Percentiles rank a stretch among this genome's conserved stretches.
phyloP scores from a whole-genome alignment of 2,888 invertebrate species.

The Shargacucullia verbasci region DNA sequence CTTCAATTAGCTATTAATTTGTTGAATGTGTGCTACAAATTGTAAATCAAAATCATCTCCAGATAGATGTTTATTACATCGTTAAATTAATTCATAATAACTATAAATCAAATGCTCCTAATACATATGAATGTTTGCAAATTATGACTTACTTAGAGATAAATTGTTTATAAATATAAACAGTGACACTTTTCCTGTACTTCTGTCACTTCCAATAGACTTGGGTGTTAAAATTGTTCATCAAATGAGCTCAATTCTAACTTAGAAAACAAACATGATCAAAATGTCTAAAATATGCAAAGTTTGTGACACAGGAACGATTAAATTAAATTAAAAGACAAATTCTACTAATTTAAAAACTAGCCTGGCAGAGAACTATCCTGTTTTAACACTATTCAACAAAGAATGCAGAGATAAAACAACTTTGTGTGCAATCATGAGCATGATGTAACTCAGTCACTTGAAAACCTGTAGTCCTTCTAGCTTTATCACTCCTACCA shows the following conservation, averaged over 20 bases:
- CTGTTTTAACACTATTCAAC: constrained; percentile 54
- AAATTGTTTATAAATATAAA: constrained; percentile 47
- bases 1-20: constrained; percentile 40
- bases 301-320: constrained; percentile 40
- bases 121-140: constrained; percentile 36
- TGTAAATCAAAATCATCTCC: constrained; percentile 48
- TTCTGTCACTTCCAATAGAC: constrained; percentile 13
- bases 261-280: constrained; percentile 26
- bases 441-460: constrained; percentile 62
- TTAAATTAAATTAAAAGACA: constrained; percentile 41
- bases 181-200: constrained; percentile 34
- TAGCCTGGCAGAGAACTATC: constrained; percentile 44
- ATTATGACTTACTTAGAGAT: constrained; percentile 33
- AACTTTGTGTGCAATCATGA: constrained; percentile 60
- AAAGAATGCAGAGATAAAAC: constrained; percentile 62
- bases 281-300: constrained; percentile 39
- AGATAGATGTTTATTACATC: constrained; percentile 47
- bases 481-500: constrained; percentile 60
- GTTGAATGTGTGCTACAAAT: constrained; percentile 37
- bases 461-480: constrained; percentile 60
- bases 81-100: constrained; percentile 49
- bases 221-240: constrained; percentile 18
- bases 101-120: constrained; percentile 47
- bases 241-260: constrained; percentile 13
- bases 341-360: constrained; percentile 45